Evolutionary conservation across 2,797 vertebrate genomes (phyloP).

Genomic region (Amniataba percoides): DNA sequence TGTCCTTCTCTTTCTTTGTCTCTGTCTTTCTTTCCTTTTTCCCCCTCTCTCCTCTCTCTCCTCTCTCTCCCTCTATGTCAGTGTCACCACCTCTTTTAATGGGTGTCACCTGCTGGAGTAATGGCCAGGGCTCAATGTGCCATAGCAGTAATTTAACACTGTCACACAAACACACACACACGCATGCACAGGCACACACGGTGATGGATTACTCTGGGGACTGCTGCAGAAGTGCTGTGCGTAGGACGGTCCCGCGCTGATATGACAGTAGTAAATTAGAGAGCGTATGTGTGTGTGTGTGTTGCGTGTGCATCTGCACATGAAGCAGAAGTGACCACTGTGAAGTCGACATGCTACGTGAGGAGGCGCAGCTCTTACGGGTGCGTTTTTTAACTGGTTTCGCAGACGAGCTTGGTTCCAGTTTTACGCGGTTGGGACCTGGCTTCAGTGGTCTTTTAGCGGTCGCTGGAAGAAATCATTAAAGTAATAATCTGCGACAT

Average conservation of each 20-base stretch:
- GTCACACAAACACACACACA: conserved; percentile 61
- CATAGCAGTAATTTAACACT: conserved; percentile 84
- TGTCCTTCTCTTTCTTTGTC: conserved; percentile 17
- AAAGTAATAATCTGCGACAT: conserved; percentile 41
- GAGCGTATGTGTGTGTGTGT: conserved; percentile 37
- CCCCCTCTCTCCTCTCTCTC: conserved; percentile 1
- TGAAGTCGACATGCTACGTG: conserved; percentile 18
- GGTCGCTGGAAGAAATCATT: conserved; percentile 40
- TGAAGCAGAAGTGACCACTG: conserved; percentile 50
- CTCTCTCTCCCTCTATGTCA: conserved; percentile 53
- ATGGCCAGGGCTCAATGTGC: conserved; percentile 80
- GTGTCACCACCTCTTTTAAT: conserved; percentile 80
- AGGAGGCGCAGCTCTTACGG: conserved; percentile 15
- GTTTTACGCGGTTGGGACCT: conserved; percentile 5
- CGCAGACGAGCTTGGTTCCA: conserved; percentile 18
- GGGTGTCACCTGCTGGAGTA: conserved; percentile 80
- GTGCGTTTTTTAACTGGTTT: conserved; percentile 39
- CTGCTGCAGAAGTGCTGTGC: conserved; percentile 69
- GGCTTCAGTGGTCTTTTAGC: conserved; percentile 13
- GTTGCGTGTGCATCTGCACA: conserved; percentile 16
- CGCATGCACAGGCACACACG: conserved; percentile 35
- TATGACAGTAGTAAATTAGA: conserved; percentile 70
- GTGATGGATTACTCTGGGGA: conserved; percentile 75
- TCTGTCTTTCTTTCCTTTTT: conserved; percentile 34
- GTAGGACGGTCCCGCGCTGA: conserved; percentile 59